Evolutionary conservation across 1,140 invertebrate genomes (phyloP).

Genomic region (Magallana gigas): DNA sequence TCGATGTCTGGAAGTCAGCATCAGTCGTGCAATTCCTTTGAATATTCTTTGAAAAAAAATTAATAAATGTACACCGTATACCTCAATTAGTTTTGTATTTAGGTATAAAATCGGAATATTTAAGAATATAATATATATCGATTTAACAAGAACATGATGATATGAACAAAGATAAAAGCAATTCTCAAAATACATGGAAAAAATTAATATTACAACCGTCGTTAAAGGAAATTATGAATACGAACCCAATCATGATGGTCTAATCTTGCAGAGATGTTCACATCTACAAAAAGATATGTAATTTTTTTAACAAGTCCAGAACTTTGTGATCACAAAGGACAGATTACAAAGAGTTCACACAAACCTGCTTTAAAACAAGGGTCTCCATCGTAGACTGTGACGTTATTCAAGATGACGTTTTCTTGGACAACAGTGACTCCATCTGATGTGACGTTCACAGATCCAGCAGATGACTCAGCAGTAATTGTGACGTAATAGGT

Average conservation of each 20-base stretch:
- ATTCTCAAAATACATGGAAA: not conserved
- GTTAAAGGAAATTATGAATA: no score
- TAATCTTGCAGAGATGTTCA: not conserved
- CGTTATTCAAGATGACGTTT: slow-evolving; percentile 11
- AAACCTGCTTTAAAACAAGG: slow-evolving; percentile 38
- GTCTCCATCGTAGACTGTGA: slow-evolving; percentile 49
- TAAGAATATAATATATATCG: no score
- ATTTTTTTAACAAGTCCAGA: not conserved
- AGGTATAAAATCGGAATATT: no score
- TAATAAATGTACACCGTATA: not conserved
- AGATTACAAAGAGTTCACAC: not conserved
- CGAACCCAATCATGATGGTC: not conserved
- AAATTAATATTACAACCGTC: no score
- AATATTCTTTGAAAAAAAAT: slow-evolving; percentile 36
- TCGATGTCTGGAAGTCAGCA: slow-evolving; percentile 38
- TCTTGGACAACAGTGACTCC: slow-evolving; percentile 55
- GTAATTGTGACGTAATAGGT: slow-evolving; percentile 57
- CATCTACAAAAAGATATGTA: not conserved
- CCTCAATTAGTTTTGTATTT: no score
- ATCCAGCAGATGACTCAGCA: slow-evolving; percentile 50
- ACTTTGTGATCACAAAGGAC: not conserved
- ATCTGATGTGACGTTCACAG: slow-evolving; percentile 52
- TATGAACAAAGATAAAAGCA: no score
- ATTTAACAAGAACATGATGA: no score
- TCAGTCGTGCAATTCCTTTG: slow-evolving; percentile 42